Conservation (phyloP, 2,113 vertebrate species). For the Corythaixoides concolor region DNA sequence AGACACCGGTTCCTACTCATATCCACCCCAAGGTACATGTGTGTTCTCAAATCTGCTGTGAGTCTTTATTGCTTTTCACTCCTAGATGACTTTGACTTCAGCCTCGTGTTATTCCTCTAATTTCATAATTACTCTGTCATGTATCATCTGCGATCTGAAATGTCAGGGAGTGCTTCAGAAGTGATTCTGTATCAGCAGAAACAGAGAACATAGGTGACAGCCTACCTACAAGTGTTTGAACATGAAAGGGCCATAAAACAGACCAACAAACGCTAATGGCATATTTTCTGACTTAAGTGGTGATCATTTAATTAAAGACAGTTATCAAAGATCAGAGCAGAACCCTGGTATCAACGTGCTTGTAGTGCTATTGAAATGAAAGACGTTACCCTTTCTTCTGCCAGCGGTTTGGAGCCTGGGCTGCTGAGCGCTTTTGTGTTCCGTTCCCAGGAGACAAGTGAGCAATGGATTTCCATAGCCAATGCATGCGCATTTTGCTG, state of each 20-base stretch:
- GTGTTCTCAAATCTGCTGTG: background rate
- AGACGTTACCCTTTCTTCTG: slow-evolving; percentile 5
- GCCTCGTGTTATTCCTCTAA: slow-evolving; percentile 19
- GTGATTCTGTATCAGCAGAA: background rate
- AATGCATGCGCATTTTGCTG: background rate
- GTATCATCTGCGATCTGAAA: slow-evolving; percentile 8
- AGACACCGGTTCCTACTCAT: background rate
- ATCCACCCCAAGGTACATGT: background rate
- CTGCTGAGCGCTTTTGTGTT: background rate
- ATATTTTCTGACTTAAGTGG: background rate
- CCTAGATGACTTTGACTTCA: slow-evolving; percentile 11
- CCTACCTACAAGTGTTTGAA: background rate
- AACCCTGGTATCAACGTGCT: background rate
- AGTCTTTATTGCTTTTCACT: background rate
- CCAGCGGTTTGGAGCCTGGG: background rate
- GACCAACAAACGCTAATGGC: background rate
- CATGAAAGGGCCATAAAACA: background rate
- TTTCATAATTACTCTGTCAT: background rate
- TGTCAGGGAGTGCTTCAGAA: background rate
- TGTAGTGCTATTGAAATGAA: background rate
- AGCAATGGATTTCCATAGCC: slow-evolving; percentile 35
- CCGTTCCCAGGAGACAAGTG: background rate
- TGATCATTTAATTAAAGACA: slow-evolving; percentile 34
- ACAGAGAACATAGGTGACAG: background rate
- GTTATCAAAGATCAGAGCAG: slow-evolving; percentile 16